These are phyloP conservation scores for Scolopax mira DNA, from an alignment of 2,113 vertebrate genomes.

Conservation along the genomic window DNA sequence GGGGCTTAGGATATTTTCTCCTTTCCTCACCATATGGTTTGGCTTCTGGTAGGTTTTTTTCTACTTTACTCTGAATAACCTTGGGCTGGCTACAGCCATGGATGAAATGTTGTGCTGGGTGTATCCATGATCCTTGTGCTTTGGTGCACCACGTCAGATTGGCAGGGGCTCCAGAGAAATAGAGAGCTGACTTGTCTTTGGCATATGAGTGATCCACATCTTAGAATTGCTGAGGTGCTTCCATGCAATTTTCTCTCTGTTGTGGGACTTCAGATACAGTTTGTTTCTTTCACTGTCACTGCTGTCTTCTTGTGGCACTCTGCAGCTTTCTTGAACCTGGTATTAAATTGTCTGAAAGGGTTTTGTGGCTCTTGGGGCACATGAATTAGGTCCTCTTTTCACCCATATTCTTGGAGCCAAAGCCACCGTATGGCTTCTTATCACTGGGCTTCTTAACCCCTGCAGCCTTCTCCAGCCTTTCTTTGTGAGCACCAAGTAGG, in stretches of 20 bases:
- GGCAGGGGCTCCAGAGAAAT: not conserved
- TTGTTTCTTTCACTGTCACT: not conserved
- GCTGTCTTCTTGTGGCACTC: not conserved
- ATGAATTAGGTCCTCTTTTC: not conserved
- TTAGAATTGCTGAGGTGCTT: not conserved
- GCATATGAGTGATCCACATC: accelerated
- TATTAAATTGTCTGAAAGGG: not conserved
- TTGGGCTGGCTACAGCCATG: not conserved
- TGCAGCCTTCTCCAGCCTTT: not conserved
- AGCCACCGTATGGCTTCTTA: not conserved
- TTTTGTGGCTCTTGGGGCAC: not conserved
- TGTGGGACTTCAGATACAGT: not conserved
- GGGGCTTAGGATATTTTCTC: not conserved
- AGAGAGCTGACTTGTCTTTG: not conserved
- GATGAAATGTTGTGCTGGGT: not conserved
- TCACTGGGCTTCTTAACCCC: not conserved
- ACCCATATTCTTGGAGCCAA: not conserved
- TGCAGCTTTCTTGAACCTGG: not conserved
- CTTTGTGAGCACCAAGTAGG: not conserved
- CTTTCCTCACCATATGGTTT: not conserved
- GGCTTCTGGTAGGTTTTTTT: not conserved
- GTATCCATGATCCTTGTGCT: not conserved
- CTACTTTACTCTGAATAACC: not conserved
- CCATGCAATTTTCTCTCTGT: not conserved
- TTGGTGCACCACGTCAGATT: not conserved